A percentile compares a stretch with the other conserved stretches of the same genome.
Conservation (phyloP, 2,113 vertebrate genomes). For the Gopherus flavomarginatus region DNA sequence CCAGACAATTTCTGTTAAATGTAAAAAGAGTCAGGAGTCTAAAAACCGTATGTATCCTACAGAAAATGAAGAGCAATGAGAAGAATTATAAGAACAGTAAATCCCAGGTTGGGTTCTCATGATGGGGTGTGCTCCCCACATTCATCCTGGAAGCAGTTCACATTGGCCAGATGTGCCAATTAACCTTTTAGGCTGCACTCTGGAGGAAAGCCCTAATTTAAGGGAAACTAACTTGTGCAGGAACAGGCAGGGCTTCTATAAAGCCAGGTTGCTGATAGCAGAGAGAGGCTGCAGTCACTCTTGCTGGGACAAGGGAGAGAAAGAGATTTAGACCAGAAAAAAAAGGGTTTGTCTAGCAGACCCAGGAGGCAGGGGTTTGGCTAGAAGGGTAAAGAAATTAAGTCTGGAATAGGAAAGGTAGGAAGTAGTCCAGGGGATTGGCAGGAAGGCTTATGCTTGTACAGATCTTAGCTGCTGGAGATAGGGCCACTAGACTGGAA, state of each 20-base stretch:
- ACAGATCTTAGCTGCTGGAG: background rate
- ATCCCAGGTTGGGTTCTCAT: background rate
- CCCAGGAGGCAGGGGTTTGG: background rate
- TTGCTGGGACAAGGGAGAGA: background rate
- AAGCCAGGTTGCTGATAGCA: background rate
- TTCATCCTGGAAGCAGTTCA: background rate
- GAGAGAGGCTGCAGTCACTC: background rate
- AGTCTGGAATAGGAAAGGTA: background rate
- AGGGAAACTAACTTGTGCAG: background rate
- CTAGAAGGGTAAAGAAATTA: background rate
- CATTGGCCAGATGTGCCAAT: background rate
- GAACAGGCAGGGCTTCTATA: background rate
- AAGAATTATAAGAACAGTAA: background rate
- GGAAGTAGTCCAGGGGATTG: background rate
- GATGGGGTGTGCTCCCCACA: background rate
- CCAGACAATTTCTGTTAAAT: background rate
- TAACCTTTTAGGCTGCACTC: background rate
- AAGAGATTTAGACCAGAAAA: background rate
- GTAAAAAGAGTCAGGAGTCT: slow-evolving; percentile 24
- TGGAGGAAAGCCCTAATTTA: background rate
- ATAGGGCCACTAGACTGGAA: background rate
- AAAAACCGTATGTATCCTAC: slow-evolving; percentile 24
- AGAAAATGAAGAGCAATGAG: slow-evolving; percentile 23
- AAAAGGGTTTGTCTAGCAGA: background rate
- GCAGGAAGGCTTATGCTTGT: background rate